Percentiles rank a stretch among this genome's conserved stretches.
Conservation (phyloP, 2,888 invertebrate genomes). For the Hybos culiciformis region DNA sequence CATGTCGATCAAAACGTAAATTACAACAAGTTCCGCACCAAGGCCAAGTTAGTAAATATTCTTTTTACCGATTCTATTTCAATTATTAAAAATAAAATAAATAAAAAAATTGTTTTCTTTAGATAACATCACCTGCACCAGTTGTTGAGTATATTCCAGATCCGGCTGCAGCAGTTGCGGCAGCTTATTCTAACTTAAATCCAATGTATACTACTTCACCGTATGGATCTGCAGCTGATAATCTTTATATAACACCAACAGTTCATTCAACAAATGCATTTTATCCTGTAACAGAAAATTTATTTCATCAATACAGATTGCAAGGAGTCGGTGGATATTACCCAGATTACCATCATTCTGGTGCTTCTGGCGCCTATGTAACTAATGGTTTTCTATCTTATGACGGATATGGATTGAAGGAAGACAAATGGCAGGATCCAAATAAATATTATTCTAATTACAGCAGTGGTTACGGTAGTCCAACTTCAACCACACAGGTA, state of each 20-base stretch:
- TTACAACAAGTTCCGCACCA: constrained; percentile 35
- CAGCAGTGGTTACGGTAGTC: constrained; percentile 35
- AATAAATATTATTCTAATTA: constrained; percentile 41
- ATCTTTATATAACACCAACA: constrained; percentile 37
- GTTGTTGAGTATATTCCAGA: constrained; percentile 38
- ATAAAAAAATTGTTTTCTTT: neutral
- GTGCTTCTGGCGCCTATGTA: constrained; percentile 46
- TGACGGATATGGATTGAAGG: constrained; percentile 42
- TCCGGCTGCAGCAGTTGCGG: constrained; percentile 48
- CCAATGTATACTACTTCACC: constrained; percentile 64
- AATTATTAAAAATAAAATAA: neutral
- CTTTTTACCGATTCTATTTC: neutral
- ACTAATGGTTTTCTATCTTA: constrained; percentile 66
- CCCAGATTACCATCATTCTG: constrained; percentile 60
- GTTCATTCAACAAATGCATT: constrained; percentile 56
- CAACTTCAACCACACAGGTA: constrained; percentile 34
- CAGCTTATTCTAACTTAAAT: constrained; percentile 66
- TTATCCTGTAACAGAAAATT: constrained; percentile 67
- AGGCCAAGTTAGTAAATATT: constrained; percentile 34
- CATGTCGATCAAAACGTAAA: constrained; percentile 73
- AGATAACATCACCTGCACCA: constrained; percentile 30
- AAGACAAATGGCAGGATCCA: constrained; percentile 36
- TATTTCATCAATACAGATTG: constrained; percentile 84
- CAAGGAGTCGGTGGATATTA: constrained; percentile 60
- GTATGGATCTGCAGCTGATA: constrained; percentile 50